Evolutionary conservation across 1,140 invertebrate genomes (phyloP).

Genomic region (Pygmarrhopalites habei): DNA sequence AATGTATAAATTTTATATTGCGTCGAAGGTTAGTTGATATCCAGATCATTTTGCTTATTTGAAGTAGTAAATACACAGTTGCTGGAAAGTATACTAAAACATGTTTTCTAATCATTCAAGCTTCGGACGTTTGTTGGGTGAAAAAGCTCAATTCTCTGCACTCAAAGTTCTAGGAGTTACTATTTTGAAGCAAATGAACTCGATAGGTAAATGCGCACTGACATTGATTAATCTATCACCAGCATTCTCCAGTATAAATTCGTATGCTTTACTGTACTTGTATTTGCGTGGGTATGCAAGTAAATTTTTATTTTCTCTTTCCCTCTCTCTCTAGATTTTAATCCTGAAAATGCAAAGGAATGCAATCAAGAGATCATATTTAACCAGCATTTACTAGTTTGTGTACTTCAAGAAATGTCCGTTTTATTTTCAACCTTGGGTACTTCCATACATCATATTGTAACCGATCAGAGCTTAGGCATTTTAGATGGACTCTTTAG

Average conservation of each 20-base stretch:
- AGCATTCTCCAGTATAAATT: too few relatives aligned
- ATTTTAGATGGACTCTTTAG: conserved; percentile 61
- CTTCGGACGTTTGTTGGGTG: conserved; percentile 89
- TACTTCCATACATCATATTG: conserved; percentile 79
- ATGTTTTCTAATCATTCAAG: too few relatives aligned
- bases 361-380: conserved; percentile 83
- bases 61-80: too few relatives aligned
- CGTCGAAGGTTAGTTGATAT: conserved; percentile 73
- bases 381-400: conserved; percentile 88
- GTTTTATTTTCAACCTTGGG: conserved; percentile 76
- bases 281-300: too few relatives aligned
- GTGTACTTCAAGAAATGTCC: conserved; percentile 87
- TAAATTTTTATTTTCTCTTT: too few relatives aligned
- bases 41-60: too few relatives aligned
- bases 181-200: conserved; percentile 90
- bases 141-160: conserved; percentile 91
- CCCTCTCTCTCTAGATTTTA: conserved; percentile 68
- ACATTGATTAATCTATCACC: too few relatives aligned
- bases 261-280: too few relatives aligned
- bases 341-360: conserved; percentile 75
- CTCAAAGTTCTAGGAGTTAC: conserved; percentile 89
- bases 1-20: conserved; percentile 94
- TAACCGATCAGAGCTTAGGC: conserved; percentile 62
- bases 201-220: conserved; percentile 55
- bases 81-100: too few relatives aligned